Evolutionary conservation across 2,888 invertebrate genomes (phyloP).

Genomic region (Melanophora roralis): DNA sequence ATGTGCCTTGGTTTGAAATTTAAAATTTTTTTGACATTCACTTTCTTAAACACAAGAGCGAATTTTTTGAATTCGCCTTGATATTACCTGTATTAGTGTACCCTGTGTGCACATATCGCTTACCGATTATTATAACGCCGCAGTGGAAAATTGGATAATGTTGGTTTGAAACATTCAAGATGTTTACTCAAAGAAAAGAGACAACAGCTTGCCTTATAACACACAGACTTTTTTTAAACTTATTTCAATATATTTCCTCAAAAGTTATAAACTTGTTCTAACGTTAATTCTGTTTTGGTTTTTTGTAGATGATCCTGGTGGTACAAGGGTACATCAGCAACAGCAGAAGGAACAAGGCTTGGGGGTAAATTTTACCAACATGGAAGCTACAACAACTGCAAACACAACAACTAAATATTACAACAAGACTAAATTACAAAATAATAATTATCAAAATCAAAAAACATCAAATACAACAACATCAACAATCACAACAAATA

Average conservation of each 20-base stretch:
- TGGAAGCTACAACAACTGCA: conserved; percentile 72
- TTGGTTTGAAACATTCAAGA: too few species aligned
- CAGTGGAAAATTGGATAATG: too few species aligned
- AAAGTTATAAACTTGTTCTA: not conserved
- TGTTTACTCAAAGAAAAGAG: too few species aligned
- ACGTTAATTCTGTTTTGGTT: not conserved
- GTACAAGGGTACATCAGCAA: conserved; percentile 66
- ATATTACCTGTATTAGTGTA: too few species aligned
- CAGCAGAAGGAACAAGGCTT: conserved; percentile 39
- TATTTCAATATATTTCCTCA: too few species aligned
- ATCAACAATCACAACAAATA: conserved; percentile 64
- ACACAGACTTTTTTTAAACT: not conserved
- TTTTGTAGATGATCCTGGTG: conserved; percentile 74
- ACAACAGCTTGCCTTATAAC: not conserved
- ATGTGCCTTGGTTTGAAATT: too few species aligned
- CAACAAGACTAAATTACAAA: conserved; percentile 68
- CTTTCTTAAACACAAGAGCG: too few species aligned
- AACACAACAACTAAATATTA: conserved; percentile 68
- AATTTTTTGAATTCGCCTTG: too few species aligned
- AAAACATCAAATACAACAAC: conserved; percentile 58
- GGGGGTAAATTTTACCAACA: conserved; percentile 66
- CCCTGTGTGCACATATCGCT: too few species aligned
- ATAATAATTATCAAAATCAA: conserved; percentile 67
- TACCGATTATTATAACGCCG: too few species aligned
- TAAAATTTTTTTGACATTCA: too few species aligned